A percentile compares a stretch with the other conserved stretches of the same genome.
These are phyloP conservation scores for Drosophila nigrodunni DNA, from an alignment of 1,140 invertebrate species.

Conservation along the genomic window DNA sequence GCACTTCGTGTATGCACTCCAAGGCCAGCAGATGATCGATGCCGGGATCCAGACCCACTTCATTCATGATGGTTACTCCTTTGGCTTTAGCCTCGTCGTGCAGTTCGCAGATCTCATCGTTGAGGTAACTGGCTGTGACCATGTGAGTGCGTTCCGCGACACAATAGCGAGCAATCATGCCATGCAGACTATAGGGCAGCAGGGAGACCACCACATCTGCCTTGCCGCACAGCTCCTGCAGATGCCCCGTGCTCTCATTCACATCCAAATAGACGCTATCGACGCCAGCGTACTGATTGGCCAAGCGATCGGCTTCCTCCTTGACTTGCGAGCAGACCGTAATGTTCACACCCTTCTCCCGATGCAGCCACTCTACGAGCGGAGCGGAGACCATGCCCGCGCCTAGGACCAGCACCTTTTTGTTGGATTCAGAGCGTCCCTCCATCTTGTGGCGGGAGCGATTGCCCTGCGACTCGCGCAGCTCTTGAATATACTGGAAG, in stretches of 20 bases:
- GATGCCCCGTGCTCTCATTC: conserved; percentile 88
- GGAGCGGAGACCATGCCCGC: conserved; percentile 97
- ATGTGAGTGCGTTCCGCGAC: conserved; percentile 94
- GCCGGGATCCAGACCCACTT: conserved; percentile 99
- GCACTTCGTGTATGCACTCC: conserved; percentile 96
- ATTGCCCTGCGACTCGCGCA: conserved; percentile 87
- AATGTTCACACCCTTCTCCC: conserved; percentile 92
- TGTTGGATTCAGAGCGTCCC: conserved; percentile 84
- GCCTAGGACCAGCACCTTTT: conserved; percentile 94
- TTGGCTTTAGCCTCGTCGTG: conserved; percentile 92
- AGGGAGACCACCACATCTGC: conserved; percentile 95
- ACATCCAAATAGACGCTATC: conserved; percentile 94
- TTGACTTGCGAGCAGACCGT: conserved; percentile 94
- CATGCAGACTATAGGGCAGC: conserved; percentile 96
- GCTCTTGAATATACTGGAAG: conserved; percentile 97
- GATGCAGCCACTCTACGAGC: conserved; percentile 95
- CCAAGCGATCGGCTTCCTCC: conserved; percentile 94
- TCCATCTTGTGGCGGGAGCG: conserved; percentile 87
- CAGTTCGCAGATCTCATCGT: conserved; percentile 92
- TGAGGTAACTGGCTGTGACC: conserved; percentile 98
- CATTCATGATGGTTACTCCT: conserved; percentile 95
- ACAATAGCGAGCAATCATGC: conserved; percentile 93
- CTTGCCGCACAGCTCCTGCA: conserved; percentile 90
- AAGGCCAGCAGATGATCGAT: conserved; percentile 98
- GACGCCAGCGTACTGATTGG: conserved; percentile 91